Evolutionary conservation across 2,113 vertebrate species (phyloP), one percentile per base, ranked within the genome.

Genomic region (Cyanocitta stelleri): DNA sequence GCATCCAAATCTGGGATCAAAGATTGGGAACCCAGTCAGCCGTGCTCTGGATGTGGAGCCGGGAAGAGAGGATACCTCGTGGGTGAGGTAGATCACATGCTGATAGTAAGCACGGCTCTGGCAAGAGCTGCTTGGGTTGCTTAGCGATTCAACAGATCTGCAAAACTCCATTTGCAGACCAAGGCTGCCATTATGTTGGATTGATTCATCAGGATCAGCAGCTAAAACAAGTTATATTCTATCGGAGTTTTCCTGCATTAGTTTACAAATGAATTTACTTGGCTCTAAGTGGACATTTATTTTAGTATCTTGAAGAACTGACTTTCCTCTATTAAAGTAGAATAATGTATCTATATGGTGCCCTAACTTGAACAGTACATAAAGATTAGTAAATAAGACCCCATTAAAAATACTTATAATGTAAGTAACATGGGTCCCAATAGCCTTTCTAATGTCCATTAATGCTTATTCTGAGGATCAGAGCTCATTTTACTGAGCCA

Each of bases 401-500:
- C 97, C 97, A 98, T 98, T 98, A 98, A 98, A 98, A 98, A 97
- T 98, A 98, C 97, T 98, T 98, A 96, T 88, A 98, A 97, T 98
- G 97, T 97, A 98, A 98, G 97, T 98, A 98, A 97, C 98, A 97
- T 97, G 97, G 97, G 95, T 98, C 98, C 98, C 98, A 97, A 62
- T 97, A 97, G 98, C 97, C 97, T 98, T 97, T 97, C 98, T 98
- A 98, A 98, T 98, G 98, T 98, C 98, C 98, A 97, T 98, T 98
- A 98, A 98, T 97, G 98, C 98, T 98, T 97, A 98, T 98, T 98
- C 98, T 91, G 97, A 98, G 97, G 97, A 98, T 98, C 98, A 97
- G 98, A 97, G 98, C 98, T 98, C 98, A 97, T 98, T 98, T 98
- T 98, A 98, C 98, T 97, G 97, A 98, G 97, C 98, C 97, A 98